Percentiles rank a stretch among this genome's conserved stretches.
These are phyloP conservation scores for Ranitomeya imitator DNA, from an alignment of 2,113 vertebrate genomes.

Conservation along the genomic window DNA sequence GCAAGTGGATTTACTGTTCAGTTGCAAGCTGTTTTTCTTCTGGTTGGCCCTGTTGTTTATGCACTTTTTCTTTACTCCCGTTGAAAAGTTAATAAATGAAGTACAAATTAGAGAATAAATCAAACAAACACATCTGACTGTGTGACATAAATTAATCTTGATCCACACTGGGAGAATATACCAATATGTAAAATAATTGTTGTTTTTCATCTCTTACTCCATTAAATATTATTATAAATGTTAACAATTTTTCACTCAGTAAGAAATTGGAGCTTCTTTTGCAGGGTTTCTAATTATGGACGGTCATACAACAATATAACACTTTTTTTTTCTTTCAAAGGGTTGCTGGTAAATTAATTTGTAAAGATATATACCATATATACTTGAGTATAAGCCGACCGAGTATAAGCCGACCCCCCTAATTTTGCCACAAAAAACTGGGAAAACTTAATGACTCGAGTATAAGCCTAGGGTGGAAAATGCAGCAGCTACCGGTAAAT, in stretches of 20 bases:
- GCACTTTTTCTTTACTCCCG: conserved; percentile 26
- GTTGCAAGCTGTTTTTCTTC: conserved; percentile 25
- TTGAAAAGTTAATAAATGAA: conserved; percentile 52
- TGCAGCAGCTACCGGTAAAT: too few species aligned
- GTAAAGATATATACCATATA: too few species aligned
- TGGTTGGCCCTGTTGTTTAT: conserved; percentile 44
- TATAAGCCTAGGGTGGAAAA: too few species aligned
- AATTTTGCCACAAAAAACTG: too few species aligned
- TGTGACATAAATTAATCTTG: conserved; percentile 33
- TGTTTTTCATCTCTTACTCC: not conserved
- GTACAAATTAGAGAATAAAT: conserved; percentile 48
- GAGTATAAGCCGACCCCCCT: too few species aligned
- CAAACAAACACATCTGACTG: conserved; percentile 22
- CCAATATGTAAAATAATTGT: not conserved
- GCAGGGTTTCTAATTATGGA: not conserved
- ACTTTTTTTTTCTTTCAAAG: not conserved
- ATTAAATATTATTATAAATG: not conserved
- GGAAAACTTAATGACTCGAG: too few species aligned
- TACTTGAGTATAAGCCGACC: too few species aligned
- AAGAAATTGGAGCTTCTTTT: not conserved
- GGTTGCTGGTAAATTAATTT: too few species aligned
- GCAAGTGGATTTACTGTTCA: conserved; percentile 21
- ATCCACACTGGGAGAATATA: not conserved
- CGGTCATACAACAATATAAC: not conserved
- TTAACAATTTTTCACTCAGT: not conserved